Percentiles rank a stretch among this genome's conserved stretches.
Conservation (phyloP, 1,140 invertebrate species). For the Homalodisca vitripennis region DNA sequence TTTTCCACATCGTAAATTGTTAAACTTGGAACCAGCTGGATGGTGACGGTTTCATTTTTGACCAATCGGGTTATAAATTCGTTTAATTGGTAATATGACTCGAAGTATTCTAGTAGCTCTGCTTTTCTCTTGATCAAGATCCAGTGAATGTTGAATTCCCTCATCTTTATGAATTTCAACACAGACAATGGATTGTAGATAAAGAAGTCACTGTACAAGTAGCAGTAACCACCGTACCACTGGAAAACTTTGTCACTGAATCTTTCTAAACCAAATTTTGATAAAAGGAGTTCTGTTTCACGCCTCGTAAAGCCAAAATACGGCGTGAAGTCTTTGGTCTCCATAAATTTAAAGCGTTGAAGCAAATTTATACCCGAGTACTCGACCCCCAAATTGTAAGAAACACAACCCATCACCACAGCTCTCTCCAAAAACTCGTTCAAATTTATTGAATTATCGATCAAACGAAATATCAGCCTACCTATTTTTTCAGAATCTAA, state of each 20-base stretch:
- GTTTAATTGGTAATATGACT: not conserved
- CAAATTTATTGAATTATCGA: not conserved
- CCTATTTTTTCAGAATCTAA: not conserved
- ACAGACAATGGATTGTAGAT: not conserved
- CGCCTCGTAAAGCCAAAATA: not conserved
- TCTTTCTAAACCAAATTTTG: not conserved
- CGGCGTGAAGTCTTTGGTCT: not conserved
- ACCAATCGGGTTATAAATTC: not conserved
- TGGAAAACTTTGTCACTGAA: not conserved
- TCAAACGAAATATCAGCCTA: not conserved
- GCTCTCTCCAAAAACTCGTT: not conserved
- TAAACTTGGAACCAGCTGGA: not conserved
- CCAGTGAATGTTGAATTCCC: not conserved
- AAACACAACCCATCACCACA: not conserved
- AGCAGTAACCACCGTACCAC: constrained; percentile 1
- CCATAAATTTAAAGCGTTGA: constrained; percentile 6
- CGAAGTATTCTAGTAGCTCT: not conserved
- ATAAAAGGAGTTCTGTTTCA: not conserved
- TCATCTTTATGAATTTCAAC: not conserved
- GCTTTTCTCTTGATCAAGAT: not conserved
- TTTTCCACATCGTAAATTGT: not conserved
- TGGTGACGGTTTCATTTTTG: not conserved
- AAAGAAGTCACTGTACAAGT: not conserved
- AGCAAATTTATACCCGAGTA: not conserved
- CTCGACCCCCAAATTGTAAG: no score